Evolutionary conservation across 2,113 vertebrate genomes (phyloP).

Genomic region (Erinaceus europaeus): DNA sequence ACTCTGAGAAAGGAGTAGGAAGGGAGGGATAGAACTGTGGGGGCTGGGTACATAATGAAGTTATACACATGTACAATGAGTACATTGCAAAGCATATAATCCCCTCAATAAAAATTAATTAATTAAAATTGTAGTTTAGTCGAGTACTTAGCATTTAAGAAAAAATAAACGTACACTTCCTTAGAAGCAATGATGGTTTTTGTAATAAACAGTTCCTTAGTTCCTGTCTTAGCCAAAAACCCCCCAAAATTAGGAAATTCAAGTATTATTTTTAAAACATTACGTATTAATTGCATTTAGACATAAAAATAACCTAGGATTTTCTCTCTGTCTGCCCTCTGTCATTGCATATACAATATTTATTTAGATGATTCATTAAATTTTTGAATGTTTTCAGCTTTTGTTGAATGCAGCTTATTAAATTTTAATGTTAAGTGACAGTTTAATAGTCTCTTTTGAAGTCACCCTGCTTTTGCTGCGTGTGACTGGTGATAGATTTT

Average conservation of each 20-base stretch:
- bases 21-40: too few species aligned
- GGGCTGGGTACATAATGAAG: too few species aligned
- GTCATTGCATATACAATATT: constrained; percentile 17
- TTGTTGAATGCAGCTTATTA: constrained; percentile 41
- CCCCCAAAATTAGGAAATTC: constrained; percentile 50
- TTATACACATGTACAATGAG: too few species aligned
- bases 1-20: too few species aligned
- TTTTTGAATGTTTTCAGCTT: constrained; percentile 56
- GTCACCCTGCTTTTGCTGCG: not conserved
- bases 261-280: constrained; percentile 55
- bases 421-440: constrained; percentile 62
- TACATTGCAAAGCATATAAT: too few species aligned
- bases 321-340: not conserved
- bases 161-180: constrained; percentile 21
- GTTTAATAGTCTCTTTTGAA: constrained; percentile 36
- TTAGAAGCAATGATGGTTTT: constrained; percentile 8
- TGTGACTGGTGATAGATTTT: constrained; percentile 20
- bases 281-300: constrained; percentile 46
- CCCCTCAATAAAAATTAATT: too few species aligned
- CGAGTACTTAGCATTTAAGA: constrained; percentile 23
- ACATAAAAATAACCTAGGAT: constrained; percentile 31
- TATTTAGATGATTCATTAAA: constrained; percentile 68
- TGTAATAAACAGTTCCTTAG: constrained; percentile 40
- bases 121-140: constrained; percentile 2
- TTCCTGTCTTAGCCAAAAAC: not conserved